These are phyloP conservation scores for Caenorhabditis doughertyi DNA, from an alignment of 2,888 invertebrate genomes.

Conservation along the genomic window DNA sequence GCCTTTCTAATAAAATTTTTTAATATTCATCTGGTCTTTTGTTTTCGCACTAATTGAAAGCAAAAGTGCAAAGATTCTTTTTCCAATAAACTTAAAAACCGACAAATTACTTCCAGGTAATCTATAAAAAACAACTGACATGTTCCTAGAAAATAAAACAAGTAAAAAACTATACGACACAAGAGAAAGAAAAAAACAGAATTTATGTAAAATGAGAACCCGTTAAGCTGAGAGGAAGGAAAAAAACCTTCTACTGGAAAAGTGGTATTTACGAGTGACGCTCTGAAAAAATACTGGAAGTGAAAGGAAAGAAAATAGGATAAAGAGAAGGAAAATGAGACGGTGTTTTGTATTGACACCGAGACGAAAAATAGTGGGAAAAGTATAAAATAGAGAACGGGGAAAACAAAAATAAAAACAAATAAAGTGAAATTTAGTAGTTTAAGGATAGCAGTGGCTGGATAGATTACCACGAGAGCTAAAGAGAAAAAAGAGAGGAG, in stretches of 20 bases:
- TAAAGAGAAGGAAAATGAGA: background rate
- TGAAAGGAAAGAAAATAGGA: background rate
- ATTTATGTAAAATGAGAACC: constrained; percentile 22
- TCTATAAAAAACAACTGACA: background rate
- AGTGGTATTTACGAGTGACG: constrained; percentile 23
- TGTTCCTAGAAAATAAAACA: background rate
- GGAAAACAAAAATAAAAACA: constrained; percentile 2
- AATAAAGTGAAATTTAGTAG: constrained; percentile 6
- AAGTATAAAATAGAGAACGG: background rate
- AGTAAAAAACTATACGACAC: constrained; percentile 1
- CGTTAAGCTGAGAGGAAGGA: background rate
- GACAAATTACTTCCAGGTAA: background rate
- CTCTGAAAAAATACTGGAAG: background rate
- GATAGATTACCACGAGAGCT: constrained; percentile 10
- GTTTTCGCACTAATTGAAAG: no score
- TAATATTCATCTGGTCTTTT: no score
- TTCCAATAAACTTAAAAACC: background rate
- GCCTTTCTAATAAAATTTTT: no score
- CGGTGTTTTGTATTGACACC: constrained; percentile 22
- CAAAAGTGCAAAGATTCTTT: no score
- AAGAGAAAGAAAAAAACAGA: background rate
- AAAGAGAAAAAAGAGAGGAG: constrained; percentile 13
- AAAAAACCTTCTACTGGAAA: constrained; percentile 8
- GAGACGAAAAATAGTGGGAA: background rate
- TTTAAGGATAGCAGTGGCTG: background rate